Conservation (phyloP, 2,888 invertebrate species). For the Thecophora atra region DNA sequence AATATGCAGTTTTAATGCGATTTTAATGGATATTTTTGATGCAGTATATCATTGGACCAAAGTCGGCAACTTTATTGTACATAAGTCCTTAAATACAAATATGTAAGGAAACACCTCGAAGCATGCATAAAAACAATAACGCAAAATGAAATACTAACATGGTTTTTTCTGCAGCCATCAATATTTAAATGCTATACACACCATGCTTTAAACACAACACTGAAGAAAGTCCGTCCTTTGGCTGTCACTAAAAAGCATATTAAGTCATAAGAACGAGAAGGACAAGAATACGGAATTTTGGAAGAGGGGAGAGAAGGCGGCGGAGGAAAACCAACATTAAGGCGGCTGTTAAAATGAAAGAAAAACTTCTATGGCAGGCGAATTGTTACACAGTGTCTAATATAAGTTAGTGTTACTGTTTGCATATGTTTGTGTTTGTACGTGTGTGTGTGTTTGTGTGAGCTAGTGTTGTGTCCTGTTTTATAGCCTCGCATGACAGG, state of each 20-base stretch:
- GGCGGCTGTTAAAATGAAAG: not conserved
- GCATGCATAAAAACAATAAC: no score
- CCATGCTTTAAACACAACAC: not conserved
- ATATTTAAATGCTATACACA: not conserved
- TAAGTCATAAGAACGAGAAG: not conserved
- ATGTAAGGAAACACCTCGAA: no score
- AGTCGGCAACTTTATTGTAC: no score
- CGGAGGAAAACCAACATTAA: not conserved
- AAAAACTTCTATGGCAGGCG: not conserved
- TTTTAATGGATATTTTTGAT: no score
- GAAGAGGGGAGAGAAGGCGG: not conserved
- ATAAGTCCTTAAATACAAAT: no score
- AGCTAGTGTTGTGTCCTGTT: not conserved
- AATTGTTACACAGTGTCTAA: not conserved
- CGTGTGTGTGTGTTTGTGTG: not conserved
- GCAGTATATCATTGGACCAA: no score
- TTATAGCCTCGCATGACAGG: slow-evolving; percentile 21
- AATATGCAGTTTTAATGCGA: no score
- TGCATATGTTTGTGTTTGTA: slow-evolving; percentile 1
- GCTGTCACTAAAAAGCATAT: not conserved
- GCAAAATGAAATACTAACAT: no score
- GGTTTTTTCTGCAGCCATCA: no score
- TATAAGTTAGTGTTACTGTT: no score
- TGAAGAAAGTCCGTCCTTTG: not conserved
- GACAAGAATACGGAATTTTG: no score